Base-by-base conservation (phyloP, 1,140 invertebrate species). In the Ylistrum balloti region DNA sequence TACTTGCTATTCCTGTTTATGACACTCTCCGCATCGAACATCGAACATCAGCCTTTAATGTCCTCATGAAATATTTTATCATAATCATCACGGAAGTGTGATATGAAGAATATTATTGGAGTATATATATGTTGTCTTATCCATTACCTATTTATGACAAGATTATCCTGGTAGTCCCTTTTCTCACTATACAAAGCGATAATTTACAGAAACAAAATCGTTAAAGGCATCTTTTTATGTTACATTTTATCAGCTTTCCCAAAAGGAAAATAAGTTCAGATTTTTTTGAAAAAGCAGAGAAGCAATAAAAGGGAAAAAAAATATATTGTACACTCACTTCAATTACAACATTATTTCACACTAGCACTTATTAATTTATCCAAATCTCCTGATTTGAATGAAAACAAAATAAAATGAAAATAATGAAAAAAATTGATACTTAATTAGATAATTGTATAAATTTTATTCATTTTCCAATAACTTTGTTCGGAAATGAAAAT, bases 41-140 rank as follows among this genome's bases (percentile, higher is more conserved):
- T 56, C 56, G 56, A n/a, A 28, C 56, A 28, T 11, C 7, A 5
- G 22, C 56, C 5, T 74, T 74, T 74, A 74, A 28, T 9, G n/a
- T 74, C 56, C 56, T 74, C 56, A 74, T 74, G 22, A 74, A 28
- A 74, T 48, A 48, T 74, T 74, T n/a, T 28, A n/a, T 28, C 56
- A 28, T 74, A n/a, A 28, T 74, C 22, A 74, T 74, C 56, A 74
- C 20, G 56, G 9, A 28, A 74, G 22, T 74, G 56, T 28, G 56
- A 74, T 74, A 74, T n/a, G n/a, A 45, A 45, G 56, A 74, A 28
- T 74, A 74, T 74, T 74, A 74, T 74, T 74, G n/a, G 56, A 74
- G 56, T 74, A 28, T 74, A n/a, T 28, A 74, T n/a, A 74, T 28
- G 7, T 74, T 74, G 10, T 74, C 28, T 74, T 28, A 28, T n/a